A percentile compares a stretch with the other conserved stretches of the same genome.
These are phyloP conservation scores for Piprites chloris DNA, from an alignment of 2,113 vertebrate genomes.

Conservation along the genomic window DNA sequence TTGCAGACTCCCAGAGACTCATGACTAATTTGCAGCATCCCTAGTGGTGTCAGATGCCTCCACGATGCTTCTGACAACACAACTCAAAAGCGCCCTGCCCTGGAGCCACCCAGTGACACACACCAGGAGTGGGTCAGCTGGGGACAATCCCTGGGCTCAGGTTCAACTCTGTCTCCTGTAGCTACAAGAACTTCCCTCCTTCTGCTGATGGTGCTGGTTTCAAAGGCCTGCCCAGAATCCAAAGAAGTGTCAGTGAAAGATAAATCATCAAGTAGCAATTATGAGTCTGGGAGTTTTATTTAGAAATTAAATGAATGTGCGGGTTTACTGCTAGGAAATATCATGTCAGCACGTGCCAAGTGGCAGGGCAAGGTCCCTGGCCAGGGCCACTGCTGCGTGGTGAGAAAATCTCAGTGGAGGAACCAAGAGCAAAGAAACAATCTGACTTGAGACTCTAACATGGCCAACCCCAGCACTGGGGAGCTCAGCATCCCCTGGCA, in stretches of 20 bases:
- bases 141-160: not conserved
- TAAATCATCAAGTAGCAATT: conserved; percentile 40
- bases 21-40: not conserved
- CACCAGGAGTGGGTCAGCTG: not conserved
- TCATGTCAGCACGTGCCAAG: not conserved
- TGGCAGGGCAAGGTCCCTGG: not conserved
- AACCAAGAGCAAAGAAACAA: not conserved
- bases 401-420: not conserved
- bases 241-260: conserved; percentile 32
- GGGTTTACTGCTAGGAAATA: conserved; percentile 45
- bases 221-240: not conserved
- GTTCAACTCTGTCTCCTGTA: not conserved
- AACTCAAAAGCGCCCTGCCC: not conserved
- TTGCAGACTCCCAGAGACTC: not conserved
- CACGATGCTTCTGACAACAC: rapidly evolving
- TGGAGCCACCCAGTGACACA: not conserved
- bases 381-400: not conserved
- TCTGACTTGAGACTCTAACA: not conserved
- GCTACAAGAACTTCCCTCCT: not conserved
- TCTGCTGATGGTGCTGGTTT: not conserved
- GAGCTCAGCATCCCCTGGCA: not conserved
- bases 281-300: conserved; percentile 31
- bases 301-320: conserved; percentile 16
- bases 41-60: not conserved
- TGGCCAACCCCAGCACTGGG: rapidly evolving